Base-by-base conservation (phyloP, 1,140 invertebrate species). In the Danaus melanippus region DNA sequence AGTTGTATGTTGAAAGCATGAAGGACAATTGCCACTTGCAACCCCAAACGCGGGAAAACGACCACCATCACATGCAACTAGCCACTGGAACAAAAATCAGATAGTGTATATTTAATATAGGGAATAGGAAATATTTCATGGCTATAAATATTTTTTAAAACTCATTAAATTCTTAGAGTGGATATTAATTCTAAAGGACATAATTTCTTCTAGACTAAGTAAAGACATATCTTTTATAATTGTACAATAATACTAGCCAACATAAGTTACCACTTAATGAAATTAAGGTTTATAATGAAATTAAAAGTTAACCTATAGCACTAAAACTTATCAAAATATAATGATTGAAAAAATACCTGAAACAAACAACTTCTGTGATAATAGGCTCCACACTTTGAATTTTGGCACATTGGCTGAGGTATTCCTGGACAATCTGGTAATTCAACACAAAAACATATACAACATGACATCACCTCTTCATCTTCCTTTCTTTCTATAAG, bases 311-410 rank as follows among this genome's bases (percentile, higher is more conserved):
- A 32, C 21, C 6, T 32, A 32, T 32, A 32, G 21, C 21, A 32
- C 21, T 7, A 32, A 4, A 0, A 3, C 21, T 4, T 32, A 32
- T 32, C 21, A 32, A 32, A 32, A 32, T 32, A 32, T 32, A 7
- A 4, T 45, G 17, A 17, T 53, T 9, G 11, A 17, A 17, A 3
- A 56, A 9, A 10, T 12, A 71, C 65, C 68, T 63, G 56, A 50
- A 46, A 67, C 50, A 83, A 67, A 59, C 79, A 83, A 43, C 46
- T 67, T 54, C 67, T 78, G 56, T 83, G 79, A 49, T 64, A 83
- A 56, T 73, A 69, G 10, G 72, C 66, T 12, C 74, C 76, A 73
- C 79, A 83, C 1, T 56, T 55, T 10, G 50, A 9, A 67, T 80
- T 83, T 46, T 69, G 66, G 42, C 79, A 83, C 9, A 80, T 46